A percentile compares a stretch with the other conserved stretches of the same genome.
Evolutionary conservation across 2,888 invertebrate species (phyloP).

Genomic region (Pelosia muscerda): DNA sequence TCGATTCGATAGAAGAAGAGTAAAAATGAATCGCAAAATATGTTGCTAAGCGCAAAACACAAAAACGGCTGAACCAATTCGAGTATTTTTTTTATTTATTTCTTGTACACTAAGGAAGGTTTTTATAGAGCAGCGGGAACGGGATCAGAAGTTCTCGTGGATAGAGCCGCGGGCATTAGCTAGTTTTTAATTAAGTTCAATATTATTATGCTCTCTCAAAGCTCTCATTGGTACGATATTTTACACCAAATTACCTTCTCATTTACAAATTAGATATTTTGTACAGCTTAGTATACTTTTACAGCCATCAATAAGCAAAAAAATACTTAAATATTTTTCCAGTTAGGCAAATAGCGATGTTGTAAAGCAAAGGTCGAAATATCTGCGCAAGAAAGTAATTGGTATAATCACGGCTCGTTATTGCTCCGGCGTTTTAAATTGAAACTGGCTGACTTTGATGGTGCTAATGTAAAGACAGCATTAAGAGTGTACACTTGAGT

Average conservation of each 20-base stretch:
- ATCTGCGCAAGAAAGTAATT: background rate
- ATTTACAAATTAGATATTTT: background rate
- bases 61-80: too few species aligned
- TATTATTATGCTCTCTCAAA: background rate
- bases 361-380: background rate
- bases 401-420: background rate
- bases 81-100: too few species aligned
- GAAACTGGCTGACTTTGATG: background rate
- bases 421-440: slow-evolving; percentile 3
- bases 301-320: background rate
- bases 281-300: background rate
- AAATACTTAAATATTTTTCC: background rate
- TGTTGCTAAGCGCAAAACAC: too few species aligned
- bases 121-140: too few species aligned
- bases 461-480: background rate
- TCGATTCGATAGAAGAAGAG: too few species aligned
- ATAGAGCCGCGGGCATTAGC: too few species aligned
- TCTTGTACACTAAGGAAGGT: too few species aligned
- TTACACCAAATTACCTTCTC: background rate
- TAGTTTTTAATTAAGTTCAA: background rate
- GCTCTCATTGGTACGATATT: slow-evolving; percentile 1
- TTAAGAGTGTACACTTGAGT: background rate
- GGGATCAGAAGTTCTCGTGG: too few species aligned
- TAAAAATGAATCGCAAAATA: too few species aligned
- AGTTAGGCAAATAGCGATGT: slow-evolving; percentile 17